These are phyloP conservation scores for Porites lobata DNA, from an alignment of 92 coral and sea anemone species.

Conservation along the genomic window DNA sequence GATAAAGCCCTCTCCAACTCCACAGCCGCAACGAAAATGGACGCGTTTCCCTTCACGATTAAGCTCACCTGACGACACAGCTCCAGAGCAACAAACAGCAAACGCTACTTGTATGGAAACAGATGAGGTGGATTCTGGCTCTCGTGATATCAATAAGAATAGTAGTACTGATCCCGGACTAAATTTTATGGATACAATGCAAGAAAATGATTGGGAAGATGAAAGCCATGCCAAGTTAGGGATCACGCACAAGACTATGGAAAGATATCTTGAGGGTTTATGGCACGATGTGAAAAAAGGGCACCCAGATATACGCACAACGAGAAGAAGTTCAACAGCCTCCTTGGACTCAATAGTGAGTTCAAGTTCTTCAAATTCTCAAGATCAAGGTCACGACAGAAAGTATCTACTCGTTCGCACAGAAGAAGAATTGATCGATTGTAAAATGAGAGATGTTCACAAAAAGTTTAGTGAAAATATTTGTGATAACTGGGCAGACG, in stretches of 20 bases:
- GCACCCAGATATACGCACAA: not conserved
- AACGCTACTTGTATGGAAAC: not conserved
- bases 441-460: conserved; percentile 31
- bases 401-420: conserved; percentile 17
- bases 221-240: not conserved
- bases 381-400: conserved; percentile 11
- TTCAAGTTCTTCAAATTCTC: not conserved
- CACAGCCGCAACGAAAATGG: conserved; percentile 20
- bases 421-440: conserved; percentile 28
- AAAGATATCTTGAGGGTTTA: conserved; percentile 4
- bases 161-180: not conserved
- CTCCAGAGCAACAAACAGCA: not conserved
- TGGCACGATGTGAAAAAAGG: not conserved
- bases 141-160: not conserved
- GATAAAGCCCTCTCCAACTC: conserved; percentile 1
- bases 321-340: not conserved
- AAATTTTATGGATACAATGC: conserved; percentile 2
- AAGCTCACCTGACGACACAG: not conserved
- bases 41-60: conserved; percentile 22
- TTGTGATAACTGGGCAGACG: conserved; percentile 26
- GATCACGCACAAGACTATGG: conserved; percentile 17
- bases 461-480: conserved; percentile 6
- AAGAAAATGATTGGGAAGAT: conserved; percentile 4
- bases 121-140: not conserved
- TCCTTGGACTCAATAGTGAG: conserved; percentile 14